These are phyloP conservation scores for Pocillopora meandrina DNA, from an alignment of 92 coral and sea anemone species.

Conservation along the genomic window DNA sequence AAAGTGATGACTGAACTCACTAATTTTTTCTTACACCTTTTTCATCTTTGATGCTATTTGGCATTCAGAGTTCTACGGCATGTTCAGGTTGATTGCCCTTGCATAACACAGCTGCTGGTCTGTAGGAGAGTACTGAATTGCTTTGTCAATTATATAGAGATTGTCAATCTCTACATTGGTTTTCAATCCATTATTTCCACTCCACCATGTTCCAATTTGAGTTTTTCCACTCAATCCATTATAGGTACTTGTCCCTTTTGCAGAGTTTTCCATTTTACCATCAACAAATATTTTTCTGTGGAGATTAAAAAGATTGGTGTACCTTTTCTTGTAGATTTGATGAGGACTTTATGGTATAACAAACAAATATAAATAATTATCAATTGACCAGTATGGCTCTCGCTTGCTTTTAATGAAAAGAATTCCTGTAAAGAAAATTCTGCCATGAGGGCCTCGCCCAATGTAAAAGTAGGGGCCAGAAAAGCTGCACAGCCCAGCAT, in stretches of 20 bases:
- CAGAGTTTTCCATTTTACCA: slow-evolving; percentile 43
- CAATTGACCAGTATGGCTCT: no score
- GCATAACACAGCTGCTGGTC: slow-evolving; percentile 51
- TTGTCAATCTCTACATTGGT: slow-evolving; percentile 55
- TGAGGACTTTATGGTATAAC: background rate
- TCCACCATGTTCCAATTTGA: slow-evolving; percentile 87
- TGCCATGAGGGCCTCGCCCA: no score
- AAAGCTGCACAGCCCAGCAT: no score
- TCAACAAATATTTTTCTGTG: slow-evolving; percentile 58
- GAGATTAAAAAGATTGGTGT: background rate
- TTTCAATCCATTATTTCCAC: slow-evolving; percentile 16
- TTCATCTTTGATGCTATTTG: no score
- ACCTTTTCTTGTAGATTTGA: background rate
- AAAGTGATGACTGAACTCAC: no score
- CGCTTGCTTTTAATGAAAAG: no score
- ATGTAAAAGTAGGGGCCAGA: no score
- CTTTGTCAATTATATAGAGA: slow-evolving; percentile 62
- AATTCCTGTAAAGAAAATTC: no score
- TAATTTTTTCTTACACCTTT: no score
- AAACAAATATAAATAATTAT: background rate
- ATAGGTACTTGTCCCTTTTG: background rate
- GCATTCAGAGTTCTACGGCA: slow-evolving; percentile 13
- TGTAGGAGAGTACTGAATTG: slow-evolving; percentile 23
- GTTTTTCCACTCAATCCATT: slow-evolving; percentile 66
- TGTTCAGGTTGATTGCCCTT: slow-evolving; percentile 1